Percentiles rank a stretch among this genome's conserved stretches.
Evolutionary conservation across 2,113 vertebrate species (phyloP).

Genomic region (Gobiocypris rarus): DNA sequence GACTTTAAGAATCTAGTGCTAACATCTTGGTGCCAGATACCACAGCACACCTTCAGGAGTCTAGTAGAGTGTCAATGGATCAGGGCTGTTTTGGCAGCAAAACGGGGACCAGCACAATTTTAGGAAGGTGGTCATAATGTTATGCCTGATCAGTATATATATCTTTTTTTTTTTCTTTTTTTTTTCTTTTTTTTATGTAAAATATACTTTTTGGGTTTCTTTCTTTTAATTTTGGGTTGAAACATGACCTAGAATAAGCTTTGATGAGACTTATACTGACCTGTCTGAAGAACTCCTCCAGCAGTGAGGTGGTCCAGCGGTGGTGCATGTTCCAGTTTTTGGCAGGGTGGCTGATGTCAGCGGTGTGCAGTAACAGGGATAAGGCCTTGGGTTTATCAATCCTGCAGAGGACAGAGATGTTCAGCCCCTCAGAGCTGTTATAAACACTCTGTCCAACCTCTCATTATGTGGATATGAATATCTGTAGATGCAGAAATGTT

Average conservation of each 20-base stretch:
- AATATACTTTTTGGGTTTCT: background rate
- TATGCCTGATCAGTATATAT: too few relatives aligned
- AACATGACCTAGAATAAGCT: background rate
- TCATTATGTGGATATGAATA: slow-evolving; percentile 24
- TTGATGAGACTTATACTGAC: slow-evolving; percentile 64
- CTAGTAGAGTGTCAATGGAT: too few relatives aligned
- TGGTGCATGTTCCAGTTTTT: slow-evolving; percentile 91
- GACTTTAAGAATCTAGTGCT: too few relatives aligned
- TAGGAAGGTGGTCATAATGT: too few relatives aligned
- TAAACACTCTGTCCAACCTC: slow-evolving; percentile 26
- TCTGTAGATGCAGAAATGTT: slow-evolving; percentile 36
- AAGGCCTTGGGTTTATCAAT: slow-evolving; percentile 94
- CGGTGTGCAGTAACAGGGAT: slow-evolving; percentile 93
- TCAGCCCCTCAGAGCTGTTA: slow-evolving; percentile 26
- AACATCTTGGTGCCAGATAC: too few relatives aligned
- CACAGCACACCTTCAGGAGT: too few relatives aligned
- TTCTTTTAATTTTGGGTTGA: background rate
- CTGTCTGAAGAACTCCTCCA: slow-evolving; percentile 98
- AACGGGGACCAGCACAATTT: too few relatives aligned
- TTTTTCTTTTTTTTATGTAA: too few relatives aligned
- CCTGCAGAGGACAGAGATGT: slow-evolving; percentile 69
- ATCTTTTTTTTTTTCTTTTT: too few relatives aligned
- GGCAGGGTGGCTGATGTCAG: slow-evolving; percentile 96
- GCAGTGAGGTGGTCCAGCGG: slow-evolving; percentile 90
- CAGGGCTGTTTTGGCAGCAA: too few relatives aligned